A percentile compares a stretch with the other conserved stretches of the same genome.
These are phyloP conservation scores for Hirudinaria manillensis DNA, from an alignment of 2,888 invertebrate species.

Conservation along the genomic window DNA sequence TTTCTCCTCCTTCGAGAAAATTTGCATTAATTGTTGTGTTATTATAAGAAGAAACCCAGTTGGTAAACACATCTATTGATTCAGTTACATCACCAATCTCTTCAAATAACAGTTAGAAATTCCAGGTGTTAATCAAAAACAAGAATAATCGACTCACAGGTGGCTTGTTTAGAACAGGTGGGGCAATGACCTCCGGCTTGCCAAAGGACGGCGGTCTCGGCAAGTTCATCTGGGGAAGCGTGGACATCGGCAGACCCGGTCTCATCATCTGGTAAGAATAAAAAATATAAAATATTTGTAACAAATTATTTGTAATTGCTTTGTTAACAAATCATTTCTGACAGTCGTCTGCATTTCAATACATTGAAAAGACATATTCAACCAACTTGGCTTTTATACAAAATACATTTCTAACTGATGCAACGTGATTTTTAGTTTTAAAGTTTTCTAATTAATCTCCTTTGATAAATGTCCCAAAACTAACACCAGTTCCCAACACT, in stretches of 20 bases:
- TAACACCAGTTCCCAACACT: too few relatives aligned
- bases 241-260: conserved; percentile 13
- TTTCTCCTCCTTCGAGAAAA: conserved; percentile 44
- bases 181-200: conserved; percentile 1
- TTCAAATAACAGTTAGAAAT: too few relatives aligned
- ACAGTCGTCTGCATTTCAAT: too few relatives aligned
- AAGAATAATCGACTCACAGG: neutral
- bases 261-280: conserved; percentile 41
- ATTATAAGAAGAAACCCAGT: neutral
- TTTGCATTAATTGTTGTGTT: neutral
- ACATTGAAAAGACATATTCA: too few relatives aligned
- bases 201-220: neutral
- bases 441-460: too few relatives aligned
- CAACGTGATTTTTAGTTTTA: too few relatives aligned
- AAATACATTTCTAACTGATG: too few relatives aligned
- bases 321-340: neutral
- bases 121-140: too few relatives aligned
- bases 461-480: too few relatives aligned
- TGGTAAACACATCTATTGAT: neutral
- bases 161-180: conserved; percentile 9
- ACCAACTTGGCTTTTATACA: too few relatives aligned
- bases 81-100: neutral
- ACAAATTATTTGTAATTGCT: neutral
- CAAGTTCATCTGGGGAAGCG: neutral
- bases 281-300: neutral